A percentile compares a stretch with the other conserved stretches of the same genome.
Conservation (phyloP, 2,797 vertebrate genomes). For the Hapalemur alaotrensis region DNA sequence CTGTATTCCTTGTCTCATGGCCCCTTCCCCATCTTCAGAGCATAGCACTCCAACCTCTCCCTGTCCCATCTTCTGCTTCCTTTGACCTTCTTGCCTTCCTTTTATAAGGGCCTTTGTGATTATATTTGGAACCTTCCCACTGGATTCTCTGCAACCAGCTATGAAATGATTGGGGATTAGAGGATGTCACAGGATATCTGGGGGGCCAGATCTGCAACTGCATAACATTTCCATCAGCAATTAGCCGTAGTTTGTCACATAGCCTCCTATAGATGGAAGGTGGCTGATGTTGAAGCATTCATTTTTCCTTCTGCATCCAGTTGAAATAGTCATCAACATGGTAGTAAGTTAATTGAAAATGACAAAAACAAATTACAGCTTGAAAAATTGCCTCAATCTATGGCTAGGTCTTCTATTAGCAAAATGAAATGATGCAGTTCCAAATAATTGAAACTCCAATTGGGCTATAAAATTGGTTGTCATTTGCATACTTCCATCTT, state of each 20-base stretch:
- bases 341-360: background rate
- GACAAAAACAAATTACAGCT: constrained; percentile 8
- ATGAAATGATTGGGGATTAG: background rate
- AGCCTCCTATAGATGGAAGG: background rate
- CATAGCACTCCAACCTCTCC: too few species aligned
- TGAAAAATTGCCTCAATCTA: background rate
- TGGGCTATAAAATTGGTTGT: background rate
- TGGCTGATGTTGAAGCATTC: background rate
- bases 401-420: background rate
- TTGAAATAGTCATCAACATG: background rate
- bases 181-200: background rate
- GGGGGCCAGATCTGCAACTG: background rate
- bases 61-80: too few species aligned
- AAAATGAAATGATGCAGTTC: background rate
- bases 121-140: background rate
- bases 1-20: too few species aligned
- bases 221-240: background rate
- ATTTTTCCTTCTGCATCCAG: background rate
- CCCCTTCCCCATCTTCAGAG: too few species aligned
- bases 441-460: background rate
- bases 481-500: background rate
- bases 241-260: background rate
- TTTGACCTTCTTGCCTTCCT: too few species aligned
- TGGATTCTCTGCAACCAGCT: background rate
- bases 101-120: too few species aligned